Evolutionary conservation across 2,113 vertebrate genomes (phyloP), one percentile per base, ranked within the genome.

Genomic region (Psilopsiagon aurifrons): DNA sequence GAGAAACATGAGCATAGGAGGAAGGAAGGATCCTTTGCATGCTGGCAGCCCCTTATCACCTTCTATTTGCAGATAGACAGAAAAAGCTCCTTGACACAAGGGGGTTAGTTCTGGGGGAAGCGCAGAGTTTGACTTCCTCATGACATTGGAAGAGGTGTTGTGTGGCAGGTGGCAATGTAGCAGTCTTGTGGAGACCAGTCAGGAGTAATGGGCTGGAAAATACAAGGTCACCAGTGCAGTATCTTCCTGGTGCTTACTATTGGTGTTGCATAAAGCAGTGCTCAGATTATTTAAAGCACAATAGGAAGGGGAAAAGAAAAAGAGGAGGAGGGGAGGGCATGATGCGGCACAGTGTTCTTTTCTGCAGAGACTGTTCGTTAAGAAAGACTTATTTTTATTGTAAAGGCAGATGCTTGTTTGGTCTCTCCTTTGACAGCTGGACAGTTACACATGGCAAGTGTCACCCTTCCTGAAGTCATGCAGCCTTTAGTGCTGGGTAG

Each of bases 151-250:
- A 88, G 96, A 96, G 86, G 94, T 94, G 90, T 87, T 85, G 60
- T 87, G 88, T 91, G 94, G 95, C 94, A 96, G 95, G 92, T 94
- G 95, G 92, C 73, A 80, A 90, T 91, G 91, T 46, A 96, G 94
- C 92, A 92, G 81, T 49, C 86, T 95, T 59, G 80, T 49, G 10
- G 88, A 92, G 88, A 89, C 81, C 69, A 93, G 80, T 76, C 92
- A 73, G 94, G 92, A 96, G 94, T 94, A 96, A 95, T 92, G 94
- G 88, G 69, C 90, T 96, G 92, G 89, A 95, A 96, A 97, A 96
- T 92, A 57, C 92, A 96, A 96, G 94, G 95, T 97, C 83, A 96
- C 62, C 57, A 84, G 83, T 67, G 74, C 92, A 67, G 67, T 37
- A 57, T 83, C 57, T 64, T 81, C 69, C 73, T 25, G 69, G 77